phyloP scores from a whole-genome alignment of 2,888 invertebrate genomes.

The Oasisia sp. region DNA sequence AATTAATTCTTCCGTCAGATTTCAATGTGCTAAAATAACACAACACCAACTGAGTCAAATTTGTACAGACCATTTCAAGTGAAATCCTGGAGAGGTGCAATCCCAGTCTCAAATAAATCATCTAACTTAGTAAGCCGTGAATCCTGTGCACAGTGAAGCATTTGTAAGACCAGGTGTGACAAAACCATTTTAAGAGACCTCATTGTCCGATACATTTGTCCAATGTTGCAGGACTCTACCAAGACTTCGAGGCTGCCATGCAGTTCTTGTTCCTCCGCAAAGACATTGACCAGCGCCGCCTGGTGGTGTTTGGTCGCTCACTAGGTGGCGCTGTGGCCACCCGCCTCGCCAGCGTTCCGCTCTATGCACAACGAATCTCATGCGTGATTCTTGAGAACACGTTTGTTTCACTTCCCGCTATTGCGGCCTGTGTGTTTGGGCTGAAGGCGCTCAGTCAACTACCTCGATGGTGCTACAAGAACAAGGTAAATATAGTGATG shows the following conservation, averaged over 20 bases:
- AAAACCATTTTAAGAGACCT: not conserved
- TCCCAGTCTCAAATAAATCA: too few relatives aligned
- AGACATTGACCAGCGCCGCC: constrained; percentile 85
- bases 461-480: constrained; percentile 87
- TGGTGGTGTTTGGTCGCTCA: constrained; percentile 87
- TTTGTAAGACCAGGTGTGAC: not conserved
- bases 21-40: too few relatives aligned
- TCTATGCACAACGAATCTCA: constrained; percentile 83
- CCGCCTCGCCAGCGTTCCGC: constrained; percentile 81
- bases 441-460: constrained; percentile 79
- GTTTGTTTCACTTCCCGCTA: constrained; percentile 92
- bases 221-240: constrained; percentile 73
- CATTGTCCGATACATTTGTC: constrained; percentile 14
- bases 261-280: constrained; percentile 83
- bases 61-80: too few relatives aligned
- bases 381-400: constrained; percentile 93
- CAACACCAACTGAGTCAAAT: too few relatives aligned
- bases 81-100: too few relatives aligned
- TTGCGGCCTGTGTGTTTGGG: constrained; percentile 85
- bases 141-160: too few relatives aligned
- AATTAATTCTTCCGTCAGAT: too few relatives aligned
- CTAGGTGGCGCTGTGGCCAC: constrained; percentile 73
- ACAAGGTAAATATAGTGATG: constrained; percentile 75
- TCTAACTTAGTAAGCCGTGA: too few relatives aligned
- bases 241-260: constrained; percentile 87